Conservation (phyloP, 2,113 vertebrate species). For the Labrus mixtus region DNA sequence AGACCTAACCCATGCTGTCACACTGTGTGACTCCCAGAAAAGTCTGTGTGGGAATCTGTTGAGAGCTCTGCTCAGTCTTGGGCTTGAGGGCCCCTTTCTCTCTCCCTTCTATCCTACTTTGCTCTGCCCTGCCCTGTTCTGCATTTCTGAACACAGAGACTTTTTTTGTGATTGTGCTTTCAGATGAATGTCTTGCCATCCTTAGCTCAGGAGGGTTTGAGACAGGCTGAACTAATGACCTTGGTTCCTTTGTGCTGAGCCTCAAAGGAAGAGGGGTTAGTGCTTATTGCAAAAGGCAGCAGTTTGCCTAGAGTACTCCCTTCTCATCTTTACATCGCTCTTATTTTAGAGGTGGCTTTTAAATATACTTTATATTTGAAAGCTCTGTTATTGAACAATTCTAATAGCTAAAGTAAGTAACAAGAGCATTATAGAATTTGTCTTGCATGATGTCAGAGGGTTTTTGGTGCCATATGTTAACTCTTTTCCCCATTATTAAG, state of each 20-base stretch:
- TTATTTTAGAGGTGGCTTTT: conserved; percentile 34
- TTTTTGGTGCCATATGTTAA: not conserved
- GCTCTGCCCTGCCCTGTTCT: conserved; percentile 44
- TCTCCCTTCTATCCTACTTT: conserved; percentile 21
- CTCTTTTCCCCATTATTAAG: conserved; percentile 1
- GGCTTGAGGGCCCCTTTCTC: conserved; percentile 37
- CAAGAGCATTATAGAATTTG: not conserved
- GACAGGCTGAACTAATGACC: conserved; percentile 81
- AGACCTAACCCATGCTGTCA: conserved; percentile 45
- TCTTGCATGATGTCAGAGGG: not conserved
- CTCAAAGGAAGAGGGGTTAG: conserved; percentile 68
- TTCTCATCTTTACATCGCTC: conserved; percentile 55
- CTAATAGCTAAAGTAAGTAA: not conserved
- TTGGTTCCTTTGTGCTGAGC: conserved; percentile 70
- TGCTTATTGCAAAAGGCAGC: conserved; percentile 50
- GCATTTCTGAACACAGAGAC: conserved; percentile 55
- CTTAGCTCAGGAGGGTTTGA: conserved; percentile 66
- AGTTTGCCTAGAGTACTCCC: conserved; percentile 41
- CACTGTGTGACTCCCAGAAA: conserved; percentile 45
- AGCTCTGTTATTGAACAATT: conserved; percentile 1
- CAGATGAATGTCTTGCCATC: conserved; percentile 75
- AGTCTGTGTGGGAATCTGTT: conserved; percentile 48
- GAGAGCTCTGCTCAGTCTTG: conserved; percentile 46
- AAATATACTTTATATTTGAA: conserved; percentile 19
- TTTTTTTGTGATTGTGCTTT: conserved; percentile 59